Conservation (phyloP, 2,113 vertebrate genomes). For the Rhombomys opimus region DNA sequence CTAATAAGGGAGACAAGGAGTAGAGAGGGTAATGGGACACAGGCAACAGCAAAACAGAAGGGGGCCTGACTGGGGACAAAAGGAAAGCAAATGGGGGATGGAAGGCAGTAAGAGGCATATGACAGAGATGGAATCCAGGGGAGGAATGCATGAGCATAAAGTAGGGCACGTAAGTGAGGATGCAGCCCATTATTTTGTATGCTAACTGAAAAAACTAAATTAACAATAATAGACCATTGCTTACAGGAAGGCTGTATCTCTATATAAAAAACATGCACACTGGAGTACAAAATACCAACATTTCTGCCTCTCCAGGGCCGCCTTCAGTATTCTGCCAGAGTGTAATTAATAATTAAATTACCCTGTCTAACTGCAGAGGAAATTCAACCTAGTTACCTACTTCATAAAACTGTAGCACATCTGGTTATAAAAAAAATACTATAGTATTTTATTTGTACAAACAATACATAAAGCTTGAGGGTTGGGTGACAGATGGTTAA, state of each 20-base stretch:
- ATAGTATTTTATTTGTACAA: not conserved
- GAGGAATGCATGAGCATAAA: not conserved
- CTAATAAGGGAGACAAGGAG: not conserved
- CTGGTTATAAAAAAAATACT: not conserved
- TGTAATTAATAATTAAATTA: not conserved
- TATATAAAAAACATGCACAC: too few relatives aligned
- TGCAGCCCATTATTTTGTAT: not conserved
- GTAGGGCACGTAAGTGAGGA: not conserved
- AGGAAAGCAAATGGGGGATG: not conserved
- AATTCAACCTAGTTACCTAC: conserved; percentile 42
- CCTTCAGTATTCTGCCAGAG: not conserved
- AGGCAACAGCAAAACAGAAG: not conserved
- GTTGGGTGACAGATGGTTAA: not conserved
- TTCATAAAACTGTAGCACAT: conserved; percentile 8
- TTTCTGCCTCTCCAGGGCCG: not conserved
- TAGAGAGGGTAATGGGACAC: not conserved
- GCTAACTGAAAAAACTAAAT: not conserved
- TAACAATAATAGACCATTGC: not conserved
- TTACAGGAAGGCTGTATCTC: fast-evolving
- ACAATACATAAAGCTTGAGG: not conserved
- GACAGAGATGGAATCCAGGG: not conserved
- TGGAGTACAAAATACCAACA: fast-evolving
- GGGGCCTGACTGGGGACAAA: too few relatives aligned
- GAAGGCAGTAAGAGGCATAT: not conserved
- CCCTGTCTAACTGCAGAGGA: not conserved